phyloP scores from a whole-genome alignment of 2,888 invertebrate genomes.

The Drosophila vallismaia region DNA sequence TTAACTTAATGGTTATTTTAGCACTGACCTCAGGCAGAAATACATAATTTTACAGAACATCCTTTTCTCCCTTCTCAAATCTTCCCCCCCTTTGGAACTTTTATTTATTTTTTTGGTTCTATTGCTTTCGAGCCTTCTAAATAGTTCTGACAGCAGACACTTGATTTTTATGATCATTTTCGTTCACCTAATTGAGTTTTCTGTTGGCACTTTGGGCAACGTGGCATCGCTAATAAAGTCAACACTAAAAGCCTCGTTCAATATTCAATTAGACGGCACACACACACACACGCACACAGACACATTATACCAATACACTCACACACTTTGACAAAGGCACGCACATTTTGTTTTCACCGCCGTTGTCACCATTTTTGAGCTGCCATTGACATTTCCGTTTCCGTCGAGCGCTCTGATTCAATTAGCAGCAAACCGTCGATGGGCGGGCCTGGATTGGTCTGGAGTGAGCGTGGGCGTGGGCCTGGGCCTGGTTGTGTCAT shows the following conservation, averaged over 20 bases:
- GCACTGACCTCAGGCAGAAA: slow-evolving; percentile 7
- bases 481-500: slow-evolving; percentile 9
- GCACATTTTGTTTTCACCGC: slow-evolving; percentile 41
- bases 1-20: slow-evolving; percentile 64
- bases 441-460: slow-evolving; percentile 7
- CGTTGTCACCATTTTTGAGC: slow-evolving; percentile 68
- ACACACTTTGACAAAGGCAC: slow-evolving; percentile 10
- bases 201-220: slow-evolving; percentile 62
- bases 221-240: slow-evolving; percentile 70
- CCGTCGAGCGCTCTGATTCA: slow-evolving; percentile 66
- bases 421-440: slow-evolving; percentile 64
- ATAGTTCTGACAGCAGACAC: slow-evolving; percentile 35
- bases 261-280: slow-evolving; percentile 70
- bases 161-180: slow-evolving; percentile 55
- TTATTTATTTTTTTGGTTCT: neutral
- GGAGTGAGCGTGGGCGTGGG: neutral
- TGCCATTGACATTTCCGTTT: slow-evolving; percentile 77
- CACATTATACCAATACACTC: slow-evolving; percentile 3
- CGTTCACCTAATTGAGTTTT: slow-evolving; percentile 70
- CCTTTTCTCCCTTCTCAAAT: neutral
- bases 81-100: neutral
- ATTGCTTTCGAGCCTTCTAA: slow-evolving; percentile 11
- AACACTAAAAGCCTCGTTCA: slow-evolving; percentile 78
- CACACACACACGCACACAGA: slow-evolving; percentile 12
- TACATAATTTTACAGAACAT: slow-evolving; percentile 29